Evolutionary conservation across 2,797 vertebrate genomes (phyloP).

Genomic region (Pipistrellus pipistrellus): DNA sequence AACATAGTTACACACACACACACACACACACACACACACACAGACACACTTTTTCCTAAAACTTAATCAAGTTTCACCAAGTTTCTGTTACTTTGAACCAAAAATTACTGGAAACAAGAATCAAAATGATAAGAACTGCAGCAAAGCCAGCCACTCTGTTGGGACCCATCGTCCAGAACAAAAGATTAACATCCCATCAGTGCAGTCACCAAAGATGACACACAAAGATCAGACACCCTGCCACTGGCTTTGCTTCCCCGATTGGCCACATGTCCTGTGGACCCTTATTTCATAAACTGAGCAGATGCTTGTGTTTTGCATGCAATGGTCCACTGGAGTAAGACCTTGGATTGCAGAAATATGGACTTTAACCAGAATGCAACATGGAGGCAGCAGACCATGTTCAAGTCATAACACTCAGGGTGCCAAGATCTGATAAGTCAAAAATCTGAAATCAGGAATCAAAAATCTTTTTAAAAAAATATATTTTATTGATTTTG

Average conservation of each 20-base stretch:
- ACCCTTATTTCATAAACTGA: not conserved
- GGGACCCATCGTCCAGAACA: accelerated
- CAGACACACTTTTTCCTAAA: not conserved
- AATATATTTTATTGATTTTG: no score
- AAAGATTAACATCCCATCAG: not conserved
- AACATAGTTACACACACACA: not conserved
- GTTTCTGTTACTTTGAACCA: not conserved
- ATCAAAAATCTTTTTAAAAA: no score
- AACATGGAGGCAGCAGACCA: not conserved
- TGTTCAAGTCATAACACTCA: not conserved
- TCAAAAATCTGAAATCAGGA: not conserved
- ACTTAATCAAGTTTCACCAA: not conserved
- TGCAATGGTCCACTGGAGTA: accelerated
- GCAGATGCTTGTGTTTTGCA: not conserved
- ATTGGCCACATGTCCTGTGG: not conserved
- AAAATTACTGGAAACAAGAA: conserved; percentile 15
- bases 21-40: not conserved
- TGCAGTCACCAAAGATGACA: not conserved
- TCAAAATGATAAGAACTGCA: not conserved
- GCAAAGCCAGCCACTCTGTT: not conserved
- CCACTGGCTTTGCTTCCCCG: not conserved
- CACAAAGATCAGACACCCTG: not conserved
- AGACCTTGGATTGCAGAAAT: not conserved
- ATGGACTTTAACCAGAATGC: not conserved
- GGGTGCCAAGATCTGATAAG: not conserved